These are phyloP conservation scores for Cryptus armator DNA, from an alignment of 2,888 invertebrate species.

Conservation along the genomic window DNA sequence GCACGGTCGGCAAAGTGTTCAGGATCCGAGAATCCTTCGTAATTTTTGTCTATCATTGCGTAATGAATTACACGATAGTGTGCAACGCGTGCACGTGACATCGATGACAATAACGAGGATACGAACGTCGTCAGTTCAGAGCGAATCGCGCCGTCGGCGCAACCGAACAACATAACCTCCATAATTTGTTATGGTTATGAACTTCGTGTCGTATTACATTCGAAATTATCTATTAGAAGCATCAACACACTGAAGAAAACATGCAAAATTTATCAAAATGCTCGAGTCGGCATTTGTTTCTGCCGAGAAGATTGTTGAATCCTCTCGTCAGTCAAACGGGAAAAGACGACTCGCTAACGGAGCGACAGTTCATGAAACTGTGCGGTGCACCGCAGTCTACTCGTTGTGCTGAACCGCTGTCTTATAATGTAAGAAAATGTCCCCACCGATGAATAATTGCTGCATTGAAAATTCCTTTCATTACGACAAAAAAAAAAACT, in stretches of 20 bases:
- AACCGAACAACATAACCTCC: constrained; percentile 44
- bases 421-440: constrained; percentile 62
- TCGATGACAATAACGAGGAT: constrained; percentile 36
- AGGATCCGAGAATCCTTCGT: constrained; percentile 17
- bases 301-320: constrained; percentile 68
- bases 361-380: constrained; percentile 57
- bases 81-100: constrained; percentile 46
- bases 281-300: constrained; percentile 71
- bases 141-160: background rate
- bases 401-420: constrained; percentile 62
- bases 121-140: constrained; percentile 3
- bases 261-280: constrained; percentile 79
- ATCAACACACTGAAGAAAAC: constrained; percentile 24
- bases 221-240: background rate
- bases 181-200: constrained; percentile 47
- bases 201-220: constrained; percentile 13
- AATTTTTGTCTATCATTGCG: constrained; percentile 55
- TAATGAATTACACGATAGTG: constrained; percentile 63
- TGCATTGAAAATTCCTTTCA: too few relatives aligned
- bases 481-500: constrained; percentile 1
- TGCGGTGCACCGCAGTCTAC: constrained; percentile 53
- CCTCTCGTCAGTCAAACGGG: constrained; percentile 60
- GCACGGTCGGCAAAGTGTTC: constrained; percentile 6
- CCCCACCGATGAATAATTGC: background rate
- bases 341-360: constrained; percentile 54